These are phyloP conservation scores for Coregonus clupeaformis DNA, from an alignment of 2,113 vertebrate species.

Conservation along the genomic window DNA sequence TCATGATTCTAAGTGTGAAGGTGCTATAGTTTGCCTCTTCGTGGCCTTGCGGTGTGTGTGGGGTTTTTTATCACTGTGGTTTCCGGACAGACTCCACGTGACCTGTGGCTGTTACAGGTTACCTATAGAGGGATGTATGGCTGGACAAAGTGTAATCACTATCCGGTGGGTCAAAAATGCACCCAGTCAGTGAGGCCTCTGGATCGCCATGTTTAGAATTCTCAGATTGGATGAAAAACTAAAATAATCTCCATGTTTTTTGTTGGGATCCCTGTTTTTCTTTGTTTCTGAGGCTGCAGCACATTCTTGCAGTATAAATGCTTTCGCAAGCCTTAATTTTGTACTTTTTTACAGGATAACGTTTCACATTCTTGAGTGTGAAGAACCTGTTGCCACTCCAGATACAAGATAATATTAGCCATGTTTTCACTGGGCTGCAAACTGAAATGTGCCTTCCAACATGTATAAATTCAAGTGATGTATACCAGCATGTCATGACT, in stretches of 20 bases:
- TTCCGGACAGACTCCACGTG: constrained; percentile 21
- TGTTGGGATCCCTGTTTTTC: constrained; percentile 56
- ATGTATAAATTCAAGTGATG: neutral
- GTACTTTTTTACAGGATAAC: constrained; percentile 45
- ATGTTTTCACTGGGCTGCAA: neutral
- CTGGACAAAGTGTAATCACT: neutral
- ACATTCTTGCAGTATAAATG: constrained; percentile 66
- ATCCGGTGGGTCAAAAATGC: constrained; percentile 11
- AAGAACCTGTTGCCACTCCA: constrained; percentile 30
- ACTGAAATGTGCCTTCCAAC: neutral
- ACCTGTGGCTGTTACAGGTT: constrained; percentile 19
- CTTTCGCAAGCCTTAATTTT: constrained; percentile 55
- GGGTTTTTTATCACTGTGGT: constrained; percentile 39
- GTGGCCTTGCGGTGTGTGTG: constrained; percentile 17
- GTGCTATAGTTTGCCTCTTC: neutral
- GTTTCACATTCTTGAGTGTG: constrained; percentile 57
- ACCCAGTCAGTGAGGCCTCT: constrained; percentile 7
- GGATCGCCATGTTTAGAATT: constrained; percentile 52
- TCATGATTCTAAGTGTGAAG: neutral
- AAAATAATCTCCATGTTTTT: constrained; percentile 50
- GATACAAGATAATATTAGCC: constrained; percentile 4
- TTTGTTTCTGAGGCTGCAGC: constrained; percentile 65
- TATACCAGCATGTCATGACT: neutral
- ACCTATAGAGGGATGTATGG: constrained; percentile 3
- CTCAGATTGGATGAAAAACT: constrained; percentile 45